Evolutionary conservation across 1,140 invertebrate genomes (phyloP), one percentile per base, ranked within the genome.

Genomic region (Chelonus insularis): DNA sequence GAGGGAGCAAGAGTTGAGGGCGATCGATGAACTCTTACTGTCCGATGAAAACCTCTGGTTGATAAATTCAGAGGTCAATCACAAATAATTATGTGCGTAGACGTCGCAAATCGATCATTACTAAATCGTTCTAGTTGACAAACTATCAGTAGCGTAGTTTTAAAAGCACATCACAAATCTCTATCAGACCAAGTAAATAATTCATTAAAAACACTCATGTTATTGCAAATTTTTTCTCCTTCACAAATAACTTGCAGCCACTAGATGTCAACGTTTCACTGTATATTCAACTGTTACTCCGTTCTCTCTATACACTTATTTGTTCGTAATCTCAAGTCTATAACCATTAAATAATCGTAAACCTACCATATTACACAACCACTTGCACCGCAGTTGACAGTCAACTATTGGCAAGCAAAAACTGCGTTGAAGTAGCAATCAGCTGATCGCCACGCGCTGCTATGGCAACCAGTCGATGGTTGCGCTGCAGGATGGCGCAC

Each of bases 371-470:
- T 3, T 14, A 21, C 7, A n/a, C 18, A 20, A 55, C 20, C 1
- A 11, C 2, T 2, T 1, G 25, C 25, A 7, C 25, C 1, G 11
- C 11, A 12, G 25, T 25, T 11, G 5, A 29, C 11, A 57, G 14
- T 0, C 12, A 4, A 32, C 39, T 29, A 9, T 25, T 18, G 37
- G 12, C 20, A 14, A 45, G 43, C 34, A 21, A 14, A 50, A 21
- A 16, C 47, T 39, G 16, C 4, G 48, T 37, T 14, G 7, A 16
- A 56, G n/a, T 23, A 7, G 12, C 66, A 70, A 78, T 78, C 78
- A 79, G 78, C 78, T 79, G 78, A 78, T 78, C 70, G 73, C 66
- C 72, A 74, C 74, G 75, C 71, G 69, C 56, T 71, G 60, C 71
- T 71, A 71, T 68, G 70, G 64, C 64, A 69, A 72, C 71, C 43